Evolutionary conservation across 1,140 invertebrate species (phyloP).

Genomic region (Caerostris darwini): DNA sequence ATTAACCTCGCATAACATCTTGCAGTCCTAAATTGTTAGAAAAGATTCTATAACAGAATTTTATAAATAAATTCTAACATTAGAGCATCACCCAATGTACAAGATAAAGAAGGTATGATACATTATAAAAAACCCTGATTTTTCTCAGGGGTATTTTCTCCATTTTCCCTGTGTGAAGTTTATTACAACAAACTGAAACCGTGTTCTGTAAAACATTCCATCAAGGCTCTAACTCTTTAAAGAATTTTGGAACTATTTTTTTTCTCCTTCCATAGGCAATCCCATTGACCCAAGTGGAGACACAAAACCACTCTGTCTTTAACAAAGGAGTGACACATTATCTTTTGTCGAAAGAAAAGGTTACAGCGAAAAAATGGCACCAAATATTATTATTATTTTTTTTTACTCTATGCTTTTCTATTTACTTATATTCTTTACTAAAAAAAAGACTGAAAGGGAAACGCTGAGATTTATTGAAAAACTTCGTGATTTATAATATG

Average conservation of each 20-base stretch:
- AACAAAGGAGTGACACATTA: conserved; percentile 76
- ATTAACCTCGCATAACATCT: too few species aligned
- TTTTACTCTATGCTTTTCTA: conserved; percentile 26
- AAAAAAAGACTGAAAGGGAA: conserved; percentile 23
- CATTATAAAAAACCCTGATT: conserved; percentile 20
- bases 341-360: conserved; percentile 51
- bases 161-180: conserved; percentile 13
- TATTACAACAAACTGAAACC: background rate
- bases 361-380: background rate
- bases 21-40: too few species aligned
- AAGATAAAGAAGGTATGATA: background rate
- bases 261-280: background rate
- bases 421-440: background rate
- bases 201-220: conserved; percentile 41
- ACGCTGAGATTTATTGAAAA: conserved; percentile 69
- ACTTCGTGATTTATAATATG: conserved; percentile 73
- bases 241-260: conserved; percentile 44
- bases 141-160: conserved; percentile 22
- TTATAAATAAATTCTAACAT: background rate
- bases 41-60: too few species aligned
- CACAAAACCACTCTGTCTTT: conserved; percentile 64
- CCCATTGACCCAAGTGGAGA: conserved; percentile 19
- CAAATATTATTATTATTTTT: conserved; percentile 26
- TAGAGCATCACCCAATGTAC: background rate
- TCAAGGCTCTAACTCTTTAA: conserved; percentile 61